phyloP scores from a whole-genome alignment of 2,888 invertebrate species.

The Metopia argyrocephala region DNA sequence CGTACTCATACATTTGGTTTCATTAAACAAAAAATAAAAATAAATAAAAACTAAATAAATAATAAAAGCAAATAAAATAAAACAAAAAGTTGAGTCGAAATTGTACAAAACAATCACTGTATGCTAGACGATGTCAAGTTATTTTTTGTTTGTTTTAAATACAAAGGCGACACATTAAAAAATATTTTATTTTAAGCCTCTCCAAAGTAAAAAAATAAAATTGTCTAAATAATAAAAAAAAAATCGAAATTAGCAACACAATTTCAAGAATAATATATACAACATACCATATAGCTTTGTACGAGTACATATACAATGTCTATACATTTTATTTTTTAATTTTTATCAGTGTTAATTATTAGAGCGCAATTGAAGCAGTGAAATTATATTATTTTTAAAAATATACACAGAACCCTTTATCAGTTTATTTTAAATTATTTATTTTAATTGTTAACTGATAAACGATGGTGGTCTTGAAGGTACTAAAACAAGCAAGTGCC shows the following conservation, averaged over 20 bases:
- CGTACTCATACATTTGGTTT: conserved; percentile 58
- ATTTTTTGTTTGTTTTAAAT: background rate
- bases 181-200: conserved; percentile 48
- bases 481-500: too few species aligned
- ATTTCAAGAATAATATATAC: conserved; percentile 4
- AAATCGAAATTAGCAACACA: background rate
- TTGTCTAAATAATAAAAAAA: background rate
- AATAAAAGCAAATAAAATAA: conserved; percentile 30
- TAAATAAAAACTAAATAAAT: conserved; percentile 35
- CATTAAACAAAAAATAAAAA: conserved; percentile 38
- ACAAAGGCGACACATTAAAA: conserved; percentile 5
- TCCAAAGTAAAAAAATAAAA: conserved; percentile 28
- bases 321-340: conserved; percentile 3
- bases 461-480: too few species aligned
- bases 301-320: background rate
- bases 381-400: too few species aligned
- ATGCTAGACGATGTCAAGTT: background rate
- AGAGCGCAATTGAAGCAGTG: too few species aligned
- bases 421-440: too few species aligned
- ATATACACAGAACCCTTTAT: too few species aligned
- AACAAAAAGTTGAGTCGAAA: background rate
- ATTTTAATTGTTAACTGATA: too few species aligned
- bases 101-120: background rate
- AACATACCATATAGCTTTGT: background rate
- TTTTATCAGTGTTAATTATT: conserved; percentile 35